Evolutionary conservation across 1,140 invertebrate species (phyloP).

Genomic region (Apocrypta bakeri): DNA sequence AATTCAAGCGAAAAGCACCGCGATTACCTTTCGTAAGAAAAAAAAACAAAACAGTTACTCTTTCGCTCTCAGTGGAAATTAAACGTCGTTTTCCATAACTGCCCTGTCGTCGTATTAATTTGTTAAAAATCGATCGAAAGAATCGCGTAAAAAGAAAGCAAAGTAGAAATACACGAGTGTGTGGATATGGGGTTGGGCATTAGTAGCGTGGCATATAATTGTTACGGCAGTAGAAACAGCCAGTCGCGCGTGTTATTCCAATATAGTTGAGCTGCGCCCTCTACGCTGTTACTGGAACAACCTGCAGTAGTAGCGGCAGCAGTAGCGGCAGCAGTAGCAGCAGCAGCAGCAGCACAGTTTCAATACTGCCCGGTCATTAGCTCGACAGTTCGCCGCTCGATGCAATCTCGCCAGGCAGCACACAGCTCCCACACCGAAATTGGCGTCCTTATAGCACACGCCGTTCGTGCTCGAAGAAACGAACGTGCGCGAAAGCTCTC

Average conservation of each 20-base stretch:
- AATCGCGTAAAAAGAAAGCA: not conserved
- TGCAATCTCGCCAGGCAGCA: constrained; percentile 57
- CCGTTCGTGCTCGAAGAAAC: constrained; percentile 25
- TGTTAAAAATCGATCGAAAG: constrained; percentile 9
- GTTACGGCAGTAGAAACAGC: constrained; percentile 58
- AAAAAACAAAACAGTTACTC: too few species aligned
- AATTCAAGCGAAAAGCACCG: not conserved
- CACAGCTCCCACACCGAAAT: constrained; percentile 37
- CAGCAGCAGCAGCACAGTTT: constrained; percentile 54
- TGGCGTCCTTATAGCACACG: constrained; percentile 35
- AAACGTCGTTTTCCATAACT: not conserved
- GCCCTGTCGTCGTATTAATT: not conserved
- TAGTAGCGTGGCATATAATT: constrained; percentile 59
- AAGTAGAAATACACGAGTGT: not conserved
- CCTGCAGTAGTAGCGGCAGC: constrained; percentile 38
- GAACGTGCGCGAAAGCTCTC: not conserved
- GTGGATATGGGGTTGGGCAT: constrained; percentile 9
- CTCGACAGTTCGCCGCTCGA: constrained; percentile 60
- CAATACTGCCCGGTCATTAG: constrained; percentile 64
- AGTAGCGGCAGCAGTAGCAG: not conserved
- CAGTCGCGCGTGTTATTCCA: constrained; percentile 60
- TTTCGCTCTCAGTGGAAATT: too few species aligned
- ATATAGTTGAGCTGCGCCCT: constrained; percentile 59
- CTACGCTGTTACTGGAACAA: constrained; percentile 57
- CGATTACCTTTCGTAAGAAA: too few species aligned